These are phyloP conservation scores for Agonopterix alstromeriana DNA, from an alignment of 2,888 invertebrate genomes.

Conservation along the genomic window DNA sequence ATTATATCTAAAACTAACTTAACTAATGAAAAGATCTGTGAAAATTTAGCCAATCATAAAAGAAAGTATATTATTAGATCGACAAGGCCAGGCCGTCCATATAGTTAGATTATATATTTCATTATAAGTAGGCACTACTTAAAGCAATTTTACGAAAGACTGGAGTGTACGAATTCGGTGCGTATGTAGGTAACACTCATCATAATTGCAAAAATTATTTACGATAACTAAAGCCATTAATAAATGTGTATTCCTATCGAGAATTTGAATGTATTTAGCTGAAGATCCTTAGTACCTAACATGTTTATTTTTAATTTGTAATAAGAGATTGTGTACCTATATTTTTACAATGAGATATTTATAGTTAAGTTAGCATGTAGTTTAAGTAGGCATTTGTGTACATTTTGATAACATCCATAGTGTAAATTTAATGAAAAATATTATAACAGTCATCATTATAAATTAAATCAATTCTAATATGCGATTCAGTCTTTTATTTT, in stretches of 20 bases:
- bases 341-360: constrained; percentile 69
- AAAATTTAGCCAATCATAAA: constrained; percentile 18
- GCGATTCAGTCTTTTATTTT: constrained; percentile 54
- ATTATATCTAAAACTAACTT: no score
- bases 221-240: constrained; percentile 28
- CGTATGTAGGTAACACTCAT: constrained; percentile 14
- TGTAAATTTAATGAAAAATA: constrained; percentile 40
- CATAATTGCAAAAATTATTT: constrained; percentile 14
- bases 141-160: constrained; percentile 57
- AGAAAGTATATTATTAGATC: constrained; percentile 17
- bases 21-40: constrained; percentile 30
- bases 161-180: constrained; percentile 41
- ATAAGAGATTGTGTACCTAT: constrained; percentile 54
- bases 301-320: constrained; percentile 23
- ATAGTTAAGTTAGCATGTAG: constrained; percentile 45
- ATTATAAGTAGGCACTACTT: constrained; percentile 41
- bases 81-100: constrained; percentile 67
- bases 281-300: constrained; percentile 37
- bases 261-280: constrained; percentile 27
- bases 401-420: constrained; percentile 60
- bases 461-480: constrained; percentile 62
- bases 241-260: constrained; percentile 21
- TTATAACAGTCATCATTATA: constrained; percentile 56
- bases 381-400: constrained; percentile 57
- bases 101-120: constrained; percentile 23